These are phyloP conservation scores for Ciconia maguari DNA, from an alignment of 2,113 vertebrate species.

Conservation along the genomic window DNA sequence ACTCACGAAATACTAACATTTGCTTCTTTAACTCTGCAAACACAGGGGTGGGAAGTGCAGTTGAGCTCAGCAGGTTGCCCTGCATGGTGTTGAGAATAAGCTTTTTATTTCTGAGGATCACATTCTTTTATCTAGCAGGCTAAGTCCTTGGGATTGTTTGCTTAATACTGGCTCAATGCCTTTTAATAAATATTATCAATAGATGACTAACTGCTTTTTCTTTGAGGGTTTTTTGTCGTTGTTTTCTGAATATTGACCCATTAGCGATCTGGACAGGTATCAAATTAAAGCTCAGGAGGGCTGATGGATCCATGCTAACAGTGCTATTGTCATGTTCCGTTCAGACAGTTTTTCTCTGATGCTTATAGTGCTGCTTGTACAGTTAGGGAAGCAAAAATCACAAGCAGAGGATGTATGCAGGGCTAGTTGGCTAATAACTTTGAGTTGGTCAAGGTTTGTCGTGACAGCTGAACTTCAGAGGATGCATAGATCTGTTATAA, in stretches of 20 bases:
- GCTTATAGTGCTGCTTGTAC: background rate
- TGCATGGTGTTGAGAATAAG: background rate
- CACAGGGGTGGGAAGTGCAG: background rate
- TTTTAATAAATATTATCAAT: background rate
- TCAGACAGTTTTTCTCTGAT: background rate
- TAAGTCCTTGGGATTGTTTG: background rate
- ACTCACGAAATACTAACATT: background rate
- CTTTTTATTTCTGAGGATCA: constrained; percentile 10
- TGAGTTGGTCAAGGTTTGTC: background rate
- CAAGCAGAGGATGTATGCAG: background rate
- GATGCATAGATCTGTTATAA: background rate
- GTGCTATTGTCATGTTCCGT: background rate
- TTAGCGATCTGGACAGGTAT: background rate
- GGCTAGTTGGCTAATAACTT: background rate
- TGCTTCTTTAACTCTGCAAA: constrained; percentile 22
- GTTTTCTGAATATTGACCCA: background rate
- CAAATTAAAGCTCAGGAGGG: background rate
- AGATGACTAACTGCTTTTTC: background rate
- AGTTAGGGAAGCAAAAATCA: background rate
- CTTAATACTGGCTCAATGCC: background rate
- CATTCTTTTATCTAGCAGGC: constrained; percentile 8
- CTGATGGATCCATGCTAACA: background rate
- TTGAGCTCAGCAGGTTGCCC: background rate
- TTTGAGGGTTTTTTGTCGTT: background rate
- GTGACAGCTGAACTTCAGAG: background rate